Base-by-base conservation (phyloP, 2,888 invertebrate species). In the Scrobipalpa atriplicella region DNA sequence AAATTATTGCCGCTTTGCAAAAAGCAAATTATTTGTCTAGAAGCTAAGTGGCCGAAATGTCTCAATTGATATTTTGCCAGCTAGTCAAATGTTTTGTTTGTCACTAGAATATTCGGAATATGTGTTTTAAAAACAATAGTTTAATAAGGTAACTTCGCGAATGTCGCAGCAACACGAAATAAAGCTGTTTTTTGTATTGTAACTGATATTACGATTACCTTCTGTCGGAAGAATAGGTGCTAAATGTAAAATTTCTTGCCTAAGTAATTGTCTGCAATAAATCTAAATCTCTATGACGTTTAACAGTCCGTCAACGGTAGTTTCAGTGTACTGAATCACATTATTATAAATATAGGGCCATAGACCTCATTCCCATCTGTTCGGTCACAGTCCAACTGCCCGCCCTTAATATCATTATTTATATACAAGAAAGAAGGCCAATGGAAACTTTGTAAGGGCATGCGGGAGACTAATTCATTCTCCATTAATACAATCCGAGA, bases 391-490 rank as follows among this genome's bases (percentile, higher is more conserved):
- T 43, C 43, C 43, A 13, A 13, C 47, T n/a, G n/a, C 21, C 19
- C 47, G 62, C 43, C 47, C 47, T 62, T 29, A 54, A 52, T 64
- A 64, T 64, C 39, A 54, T 66, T 63, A 56, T 63, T 63, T 13
- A 47, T 47, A n/a, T 56, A 56, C 41, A 58, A 38, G 38, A 18
- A 60, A 61, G 21, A 64, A 67, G 67, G 67, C 61, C 64, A 67
- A 19, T 54, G 64, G 67, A 67, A 67, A 47, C 63, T 67, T 63
- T 64, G 18, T 38, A 54, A 52, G 64, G 54, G 39, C 54, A 63
- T 63, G 62, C 51, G 51, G 29, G 51, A 47, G 51, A 61, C 16
- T 36, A 58, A 58, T 58, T 38, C 36, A n/a, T n/a, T 38, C n/a
- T n/a, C 38, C 38, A 58, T 58, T 36, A 58, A 58, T 58, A 16